Conservation (phyloP, 2,888 invertebrate species). For the Acrobasis consociella region DNA sequence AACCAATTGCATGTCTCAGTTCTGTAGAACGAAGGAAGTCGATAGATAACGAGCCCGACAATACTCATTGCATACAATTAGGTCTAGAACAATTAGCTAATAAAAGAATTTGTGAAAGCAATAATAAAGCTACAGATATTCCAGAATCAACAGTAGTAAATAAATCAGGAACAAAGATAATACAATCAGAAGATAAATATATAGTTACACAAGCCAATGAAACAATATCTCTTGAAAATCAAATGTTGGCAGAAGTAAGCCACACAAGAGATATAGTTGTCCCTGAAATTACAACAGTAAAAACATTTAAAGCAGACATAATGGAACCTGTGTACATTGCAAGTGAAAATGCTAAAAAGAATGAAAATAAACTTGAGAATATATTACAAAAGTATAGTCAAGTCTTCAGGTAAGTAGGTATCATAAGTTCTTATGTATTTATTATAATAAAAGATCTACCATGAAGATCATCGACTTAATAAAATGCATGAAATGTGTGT, state of each 20-base stretch:
- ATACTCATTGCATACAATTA: background rate
- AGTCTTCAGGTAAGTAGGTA: slow-evolving; percentile 47
- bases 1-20: background rate
- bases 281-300: background rate
- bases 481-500: too few species aligned
- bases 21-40: background rate
- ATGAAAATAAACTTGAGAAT: slow-evolving; percentile 39
- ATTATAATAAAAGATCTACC: too few species aligned
- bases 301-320: background rate
- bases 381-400: slow-evolving; percentile 60
- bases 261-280: background rate
- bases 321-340: background rate
- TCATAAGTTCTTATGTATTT: too few species aligned
- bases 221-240: background rate
- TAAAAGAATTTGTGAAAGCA: background rate
- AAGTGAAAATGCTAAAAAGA: background rate
- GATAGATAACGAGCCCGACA: background rate
- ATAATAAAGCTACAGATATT: background rate
- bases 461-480: too few species aligned
- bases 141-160: background rate
- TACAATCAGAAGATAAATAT: background rate
- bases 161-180: background rate
- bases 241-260: background rate
- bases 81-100: background rate
- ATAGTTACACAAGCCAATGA: background rate